These are phyloP conservation scores for Dromaius novaehollandiae DNA, from an alignment of 2,113 vertebrate genomes.

Conservation along the genomic window DNA sequence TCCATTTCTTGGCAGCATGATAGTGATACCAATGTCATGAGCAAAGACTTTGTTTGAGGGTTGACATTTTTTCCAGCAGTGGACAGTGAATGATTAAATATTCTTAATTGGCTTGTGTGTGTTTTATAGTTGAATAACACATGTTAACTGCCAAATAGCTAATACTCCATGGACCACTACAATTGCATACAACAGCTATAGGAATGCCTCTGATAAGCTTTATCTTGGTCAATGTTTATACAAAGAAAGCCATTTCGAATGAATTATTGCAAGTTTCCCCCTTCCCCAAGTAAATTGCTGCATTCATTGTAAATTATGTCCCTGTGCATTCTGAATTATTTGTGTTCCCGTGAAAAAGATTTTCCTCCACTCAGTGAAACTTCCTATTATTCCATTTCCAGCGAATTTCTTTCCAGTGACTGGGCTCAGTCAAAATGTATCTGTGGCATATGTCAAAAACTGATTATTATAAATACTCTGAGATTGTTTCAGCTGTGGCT, in stretches of 20 bases:
- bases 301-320: background rate
- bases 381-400: background rate
- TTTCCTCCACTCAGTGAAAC: background rate
- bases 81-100: background rate
- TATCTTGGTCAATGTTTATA: slow-evolving; percentile 36
- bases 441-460: background rate
- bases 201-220: slow-evolving; percentile 44
- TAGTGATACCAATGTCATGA: background rate
- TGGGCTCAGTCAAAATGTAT: background rate
- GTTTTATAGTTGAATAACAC: slow-evolving; percentile 9
- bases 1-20: background rate
- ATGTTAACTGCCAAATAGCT: background rate
- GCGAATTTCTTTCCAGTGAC: background rate
- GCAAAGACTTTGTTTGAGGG: background rate
- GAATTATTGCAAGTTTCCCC: slow-evolving; percentile 23
- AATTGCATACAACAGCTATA: background rate
- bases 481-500: background rate
- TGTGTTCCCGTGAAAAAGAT: background rate
- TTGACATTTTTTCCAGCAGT: background rate
- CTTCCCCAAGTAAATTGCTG: background rate
- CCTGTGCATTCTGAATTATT: background rate
- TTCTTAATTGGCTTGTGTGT: background rate
- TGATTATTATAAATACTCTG: background rate
- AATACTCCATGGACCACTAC: background rate
- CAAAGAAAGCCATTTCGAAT: slow-evolving; percentile 32